Base-by-base conservation (phyloP, 2,888 invertebrate species). In the Hofmannophila pseudospretella region DNA sequence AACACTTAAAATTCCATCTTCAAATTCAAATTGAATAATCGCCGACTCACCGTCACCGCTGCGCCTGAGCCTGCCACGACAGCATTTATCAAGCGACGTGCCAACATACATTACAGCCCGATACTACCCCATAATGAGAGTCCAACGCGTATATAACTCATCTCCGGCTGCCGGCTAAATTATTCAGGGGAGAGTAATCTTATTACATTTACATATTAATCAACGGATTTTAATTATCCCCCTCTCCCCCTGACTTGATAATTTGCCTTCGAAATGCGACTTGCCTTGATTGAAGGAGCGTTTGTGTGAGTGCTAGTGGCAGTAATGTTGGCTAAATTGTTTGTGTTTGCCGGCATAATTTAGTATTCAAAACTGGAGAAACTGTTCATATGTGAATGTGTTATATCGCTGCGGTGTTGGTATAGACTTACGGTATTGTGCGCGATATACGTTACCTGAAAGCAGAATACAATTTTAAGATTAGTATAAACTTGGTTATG, bases 161-260 rank as follows among this genome's bases (percentile, higher is more conserved):
- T 80, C 81, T 78, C 77, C 67, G 61, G 68, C 65, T 65, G 72
- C 75, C 74, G 70, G 68, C 72, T 82, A 82, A 89, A 91, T 91
- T 93, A 93, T 94, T 94, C 93, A 93, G 90, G 93, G 92, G 93
- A 93, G 94, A 94, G 94, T 95, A 95, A 95, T 95, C 95, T 95
- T 95, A 95, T 95, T 95, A 95, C 95, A 95, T 95, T 95, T 95
- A 95, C 95, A 95, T 95, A 95, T 95, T 95, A 95, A 95, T 95
- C 95, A 95, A 95, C 94, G 94, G 94, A 95, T 95, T 95, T 95
- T 95, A 95, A 95, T 95, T 95, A 95, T 94, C 92, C 89, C 92
- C 90, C 88, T 88, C 84, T 81, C 86, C 71, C 66, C 68, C 65
- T 56, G 64, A 69, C 74, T 72, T 79, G 79, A 80, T 82, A 84